Base-by-base conservation (phyloP, 2,888 invertebrate genomes). In the Dynastes maya region DNA sequence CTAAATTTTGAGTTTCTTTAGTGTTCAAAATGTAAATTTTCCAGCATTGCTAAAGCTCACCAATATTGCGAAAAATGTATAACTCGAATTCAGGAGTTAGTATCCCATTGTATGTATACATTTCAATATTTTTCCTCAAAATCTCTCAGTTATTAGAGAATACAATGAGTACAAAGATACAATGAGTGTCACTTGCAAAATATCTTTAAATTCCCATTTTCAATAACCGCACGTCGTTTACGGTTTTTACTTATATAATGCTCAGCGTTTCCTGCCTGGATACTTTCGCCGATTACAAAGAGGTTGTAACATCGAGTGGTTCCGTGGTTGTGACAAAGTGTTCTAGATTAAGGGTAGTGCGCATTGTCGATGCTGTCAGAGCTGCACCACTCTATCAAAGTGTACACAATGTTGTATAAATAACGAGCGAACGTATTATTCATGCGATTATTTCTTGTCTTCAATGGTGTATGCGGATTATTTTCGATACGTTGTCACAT, bases 311-410 rank as follows among this genome's bases (percentile, higher is more conserved):
- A 80, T 81, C 78, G 81, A 83, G 83, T 82, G 82, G 83, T 77
- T 68, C 84, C 86, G 86, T 86, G 87, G 85, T 83, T 82, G 82
- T 86, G 87, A 87, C 87, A 87, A 85, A 86, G 87, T 86, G 86
- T 84, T 85, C 86, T 86, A 86, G 86, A 86, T 86, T 87, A 86
- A 87, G 86, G 85, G 85, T 80, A 80, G 55, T 27, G 32, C 70
- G 40, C 45, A 45, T 61, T 61, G 45, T 61, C 32, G 72, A 27
- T n/a, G 82, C 85, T 87, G 87, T 86, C 87, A 86, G 82, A 84
- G 84, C 63, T 67, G 84, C 85, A 85, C 85, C 87, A 86, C 87
- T 87, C 86, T 84, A 87, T 87, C 87, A 87, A 86, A 86, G 83
- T 82, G 83, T 77, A 80, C 78, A 58, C 55, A 58, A 67, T 67